phyloP scores from a whole-genome alignment of 2,888 invertebrate species.

The Melieria picta region DNA sequence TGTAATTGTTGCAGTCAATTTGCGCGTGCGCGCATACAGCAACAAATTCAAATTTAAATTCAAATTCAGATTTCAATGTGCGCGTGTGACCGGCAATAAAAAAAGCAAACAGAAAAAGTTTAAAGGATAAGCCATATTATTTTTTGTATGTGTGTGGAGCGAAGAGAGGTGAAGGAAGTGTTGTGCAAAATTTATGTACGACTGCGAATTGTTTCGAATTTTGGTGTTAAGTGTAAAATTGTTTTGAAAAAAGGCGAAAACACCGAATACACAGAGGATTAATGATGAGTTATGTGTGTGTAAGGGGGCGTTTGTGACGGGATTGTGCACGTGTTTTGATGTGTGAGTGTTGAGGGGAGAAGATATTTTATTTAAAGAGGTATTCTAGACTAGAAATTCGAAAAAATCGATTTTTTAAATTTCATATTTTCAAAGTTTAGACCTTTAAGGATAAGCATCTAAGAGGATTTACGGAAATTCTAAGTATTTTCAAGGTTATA shows the following conservation, averaged over 20 bases:
- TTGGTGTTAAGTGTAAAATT: slow-evolving; percentile 26
- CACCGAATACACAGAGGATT: slow-evolving; percentile 19
- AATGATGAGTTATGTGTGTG: slow-evolving; percentile 21
- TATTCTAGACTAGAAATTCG: no score
- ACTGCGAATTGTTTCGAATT: slow-evolving; percentile 31
- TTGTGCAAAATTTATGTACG: slow-evolving; percentile 22
- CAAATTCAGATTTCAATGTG: not conserved
- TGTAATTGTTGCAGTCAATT: slow-evolving; percentile 33
- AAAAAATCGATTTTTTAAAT: no score
- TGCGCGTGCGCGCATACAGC: not conserved
- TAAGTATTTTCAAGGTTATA: no score
- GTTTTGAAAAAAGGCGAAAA: slow-evolving; percentile 12
- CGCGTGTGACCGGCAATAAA: not conserved
- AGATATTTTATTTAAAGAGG: not conserved
- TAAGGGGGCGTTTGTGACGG: not conserved
- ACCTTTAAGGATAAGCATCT: no score
- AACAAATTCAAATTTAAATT: slow-evolving; percentile 8
- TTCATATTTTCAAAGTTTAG: no score
- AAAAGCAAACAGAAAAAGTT: not conserved
- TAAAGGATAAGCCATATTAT: not conserved
- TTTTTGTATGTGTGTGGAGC: slow-evolving; percentile 4
- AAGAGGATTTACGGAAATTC: no score
- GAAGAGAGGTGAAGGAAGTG: not conserved
- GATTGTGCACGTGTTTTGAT: no score
- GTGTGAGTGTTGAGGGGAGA: not conserved